Evolutionary conservation across 1,140 invertebrate species (phyloP).

Genomic region (Ceratina calcarata): DNA sequence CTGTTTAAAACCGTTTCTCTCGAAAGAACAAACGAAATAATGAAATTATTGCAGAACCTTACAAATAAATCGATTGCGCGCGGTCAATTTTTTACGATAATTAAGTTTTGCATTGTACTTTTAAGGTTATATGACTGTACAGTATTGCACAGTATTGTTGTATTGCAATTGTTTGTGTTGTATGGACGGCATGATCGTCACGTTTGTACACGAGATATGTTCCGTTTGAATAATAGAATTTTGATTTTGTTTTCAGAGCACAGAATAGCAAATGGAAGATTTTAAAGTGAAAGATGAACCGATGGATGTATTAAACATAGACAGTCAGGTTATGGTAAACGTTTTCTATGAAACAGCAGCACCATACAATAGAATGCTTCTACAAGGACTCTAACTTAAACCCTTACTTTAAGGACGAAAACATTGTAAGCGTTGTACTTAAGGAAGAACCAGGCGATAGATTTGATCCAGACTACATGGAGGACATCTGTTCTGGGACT

Average conservation of each 20-base stretch:
- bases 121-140: constrained; percentile 53
- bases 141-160: constrained; percentile 37
- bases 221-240: constrained; percentile 26
- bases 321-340: constrained; percentile 73
- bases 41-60: background rate
- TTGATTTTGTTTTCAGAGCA: constrained; percentile 60
- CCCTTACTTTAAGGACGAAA: constrained; percentile 75
- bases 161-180: constrained; percentile 24
- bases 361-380: constrained; percentile 51
- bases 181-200: constrained; percentile 37
- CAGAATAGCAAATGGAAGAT: constrained; percentile 65
- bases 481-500: constrained; percentile 77
- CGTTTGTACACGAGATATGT: constrained; percentile 21
- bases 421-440: constrained; percentile 75
- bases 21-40: constrained; percentile 2
- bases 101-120: constrained; percentile 2
- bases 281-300: constrained; percentile 66
- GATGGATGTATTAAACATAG: constrained; percentile 66
- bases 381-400: constrained; percentile 61
- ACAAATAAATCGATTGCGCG: background rate
- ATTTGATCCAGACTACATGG: constrained; percentile 76
- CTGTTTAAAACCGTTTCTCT: background rate
- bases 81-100: background rate
- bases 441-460: constrained; percentile 75
- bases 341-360: constrained; percentile 65